phyloP scores from a whole-genome alignment of 2,113 vertebrate genomes.

The Hemiscyllium ocellatum region DNA sequence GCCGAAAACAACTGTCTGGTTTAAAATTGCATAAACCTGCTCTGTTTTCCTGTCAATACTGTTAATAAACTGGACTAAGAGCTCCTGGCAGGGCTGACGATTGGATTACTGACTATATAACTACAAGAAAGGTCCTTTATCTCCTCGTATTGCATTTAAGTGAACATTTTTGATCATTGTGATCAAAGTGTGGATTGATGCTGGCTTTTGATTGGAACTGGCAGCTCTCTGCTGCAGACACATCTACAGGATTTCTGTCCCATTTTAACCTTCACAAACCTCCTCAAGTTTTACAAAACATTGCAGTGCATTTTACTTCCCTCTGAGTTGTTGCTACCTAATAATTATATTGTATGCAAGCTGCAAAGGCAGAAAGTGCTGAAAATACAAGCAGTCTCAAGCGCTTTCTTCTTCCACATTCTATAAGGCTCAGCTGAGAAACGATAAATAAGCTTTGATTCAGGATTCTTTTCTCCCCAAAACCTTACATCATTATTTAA shows the following conservation, averaged over 20 bases:
- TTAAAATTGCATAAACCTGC: neutral
- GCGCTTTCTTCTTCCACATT: neutral
- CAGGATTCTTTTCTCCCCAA: neutral
- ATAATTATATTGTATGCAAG: neutral
- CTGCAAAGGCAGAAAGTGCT: neutral
- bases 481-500: neutral
- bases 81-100: constrained; percentile 22
- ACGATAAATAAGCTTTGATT: neutral
- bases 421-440: neutral
- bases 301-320: neutral
- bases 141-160: neutral
- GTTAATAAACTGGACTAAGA: constrained; percentile 11
- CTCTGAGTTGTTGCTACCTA: neutral
- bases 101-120: constrained; percentile 29
- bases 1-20: neutral
- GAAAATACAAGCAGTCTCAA: neutral
- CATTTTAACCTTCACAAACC: neutral
- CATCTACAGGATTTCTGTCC: neutral
- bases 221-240: neutral
- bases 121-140: neutral
- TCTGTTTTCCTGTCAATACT: neutral
- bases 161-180: constrained; percentile 19
- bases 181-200: constrained; percentile 9
- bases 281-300: neutral
- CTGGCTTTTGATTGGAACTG: constrained; percentile 15